Evolutionary conservation across 1,140 invertebrate species (phyloP), one percentile per base, ranked within the genome.

Genomic region (Archegozetes longisetosus): DNA sequence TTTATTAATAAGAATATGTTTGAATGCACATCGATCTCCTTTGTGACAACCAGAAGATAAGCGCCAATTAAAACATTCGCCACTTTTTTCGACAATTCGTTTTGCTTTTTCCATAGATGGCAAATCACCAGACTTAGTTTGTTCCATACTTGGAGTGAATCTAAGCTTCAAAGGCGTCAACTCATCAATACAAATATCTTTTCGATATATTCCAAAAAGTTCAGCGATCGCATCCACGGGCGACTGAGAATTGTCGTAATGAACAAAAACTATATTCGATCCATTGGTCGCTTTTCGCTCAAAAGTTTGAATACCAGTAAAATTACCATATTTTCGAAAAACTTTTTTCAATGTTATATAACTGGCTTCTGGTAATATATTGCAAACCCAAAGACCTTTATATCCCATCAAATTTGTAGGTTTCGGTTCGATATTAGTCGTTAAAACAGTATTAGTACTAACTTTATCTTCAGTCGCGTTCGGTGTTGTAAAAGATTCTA

Each of bases 31-130:
- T 22, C 57, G 57, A 6, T 24, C n/a, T 3, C 57, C 57, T 17
- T 47, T 40, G 40, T 58, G 57, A 46, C 57, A 58, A 1, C 57
- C 57, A 40, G 57, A 50, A 9, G 57, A 58, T 12, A 58, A 23
- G 24, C 57, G 57, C 57, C 57, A 58, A 53, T 58, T 58, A 23
- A 58, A 58, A 53, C 57, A 58, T 46, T 58, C 57, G 23, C 57
- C 57, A 53, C 26, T 20, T 53, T 27, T 20, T 53, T 58, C 57
- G 17, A 58, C 57, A 20, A 58, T 50, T 46, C 49, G 49, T 20
- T 47, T 40, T 23, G 57, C 57, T 24, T 58, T 40, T 46, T 58
- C 57, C 25, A 58, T 23, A 27, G 57, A 49, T 20, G 57, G 57
- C 26, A 58, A 46, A 20, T 58, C 40, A 14, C 57, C 57, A 22